phyloP scores from a whole-genome alignment of 2,113 vertebrate genomes.

The Tragelaphus imberbis region DNA sequence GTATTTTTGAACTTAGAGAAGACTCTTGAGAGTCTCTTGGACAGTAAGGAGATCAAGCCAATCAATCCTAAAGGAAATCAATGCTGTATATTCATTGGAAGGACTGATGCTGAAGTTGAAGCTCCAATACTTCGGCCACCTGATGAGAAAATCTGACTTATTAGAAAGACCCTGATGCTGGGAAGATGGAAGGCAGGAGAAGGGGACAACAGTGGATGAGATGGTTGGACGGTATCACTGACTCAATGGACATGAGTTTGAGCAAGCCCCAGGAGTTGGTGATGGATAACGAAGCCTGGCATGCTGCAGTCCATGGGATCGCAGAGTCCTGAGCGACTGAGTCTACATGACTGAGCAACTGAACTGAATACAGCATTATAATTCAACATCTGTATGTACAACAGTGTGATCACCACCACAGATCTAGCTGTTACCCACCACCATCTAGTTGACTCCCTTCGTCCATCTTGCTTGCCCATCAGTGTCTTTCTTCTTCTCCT shows the following conservation, averaged over 20 bases:
- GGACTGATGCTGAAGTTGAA: background rate
- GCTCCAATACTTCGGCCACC: background rate
- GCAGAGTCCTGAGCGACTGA: background rate
- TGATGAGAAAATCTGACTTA: background rate
- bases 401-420: background rate
- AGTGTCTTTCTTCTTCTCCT: background rate
- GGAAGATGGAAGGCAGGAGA: background rate
- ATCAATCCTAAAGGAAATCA: background rate
- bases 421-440: background rate
- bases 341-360: background rate
- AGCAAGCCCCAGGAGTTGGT: background rate
- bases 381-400: background rate
- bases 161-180: background rate
- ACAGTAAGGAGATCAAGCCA: background rate
- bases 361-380: background rate
- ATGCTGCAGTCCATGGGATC: background rate
- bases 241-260: background rate
- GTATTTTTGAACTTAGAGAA: background rate
- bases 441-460: background rate
- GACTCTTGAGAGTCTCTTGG: background rate
- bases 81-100: background rate
- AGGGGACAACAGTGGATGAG: background rate
- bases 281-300: background rate
- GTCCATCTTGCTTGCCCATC: background rate
- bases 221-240: background rate